A percentile compares a stretch with the other conserved stretches of the same genome.
Conservation (phyloP, 2,797 vertebrate species). For the Sardinella longiceps region DNA sequence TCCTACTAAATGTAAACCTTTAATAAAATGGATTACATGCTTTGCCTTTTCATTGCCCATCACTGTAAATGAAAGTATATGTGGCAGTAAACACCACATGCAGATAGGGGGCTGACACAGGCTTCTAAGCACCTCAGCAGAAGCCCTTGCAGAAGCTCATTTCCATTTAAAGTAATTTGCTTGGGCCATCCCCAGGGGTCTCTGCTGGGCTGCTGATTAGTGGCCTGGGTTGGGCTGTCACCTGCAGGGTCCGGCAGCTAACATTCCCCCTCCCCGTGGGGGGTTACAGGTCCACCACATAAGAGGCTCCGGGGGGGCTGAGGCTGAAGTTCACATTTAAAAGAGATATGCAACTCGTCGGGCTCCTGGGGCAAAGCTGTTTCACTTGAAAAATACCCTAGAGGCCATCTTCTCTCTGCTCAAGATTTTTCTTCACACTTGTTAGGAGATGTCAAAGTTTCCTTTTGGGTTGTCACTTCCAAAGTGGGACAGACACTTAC, state of each 20-base stretch:
- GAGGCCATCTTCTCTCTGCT: neutral
- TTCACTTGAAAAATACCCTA: neutral
- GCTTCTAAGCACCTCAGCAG: neutral
- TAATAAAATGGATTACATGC: neutral
- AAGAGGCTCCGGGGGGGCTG: neutral
- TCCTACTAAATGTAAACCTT: neutral
- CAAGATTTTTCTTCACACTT: neutral
- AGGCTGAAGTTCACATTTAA: neutral
- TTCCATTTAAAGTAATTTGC: slow-evolving; percentile 2
- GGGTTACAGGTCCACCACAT: neutral
- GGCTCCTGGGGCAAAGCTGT: neutral
- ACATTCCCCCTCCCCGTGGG: neutral
- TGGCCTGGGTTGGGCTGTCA: neutral
- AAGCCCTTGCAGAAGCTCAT: neutral
- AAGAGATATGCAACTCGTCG: neutral
- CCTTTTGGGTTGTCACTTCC: neutral
- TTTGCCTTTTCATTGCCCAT: neutral
- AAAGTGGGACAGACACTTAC: neutral
- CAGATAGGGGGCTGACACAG: neutral
- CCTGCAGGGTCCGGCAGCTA: neutral
- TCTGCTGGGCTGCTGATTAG: slow-evolving; percentile 11
- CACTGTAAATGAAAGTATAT: neutral
- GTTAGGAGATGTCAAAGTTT: neutral
- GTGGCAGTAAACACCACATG: neutral
- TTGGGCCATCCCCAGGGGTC: neutral